phyloP scores from a whole-genome alignment of 37 sponge, comb jelly and placozoan genomes.

The Beroe ovata region DNA sequence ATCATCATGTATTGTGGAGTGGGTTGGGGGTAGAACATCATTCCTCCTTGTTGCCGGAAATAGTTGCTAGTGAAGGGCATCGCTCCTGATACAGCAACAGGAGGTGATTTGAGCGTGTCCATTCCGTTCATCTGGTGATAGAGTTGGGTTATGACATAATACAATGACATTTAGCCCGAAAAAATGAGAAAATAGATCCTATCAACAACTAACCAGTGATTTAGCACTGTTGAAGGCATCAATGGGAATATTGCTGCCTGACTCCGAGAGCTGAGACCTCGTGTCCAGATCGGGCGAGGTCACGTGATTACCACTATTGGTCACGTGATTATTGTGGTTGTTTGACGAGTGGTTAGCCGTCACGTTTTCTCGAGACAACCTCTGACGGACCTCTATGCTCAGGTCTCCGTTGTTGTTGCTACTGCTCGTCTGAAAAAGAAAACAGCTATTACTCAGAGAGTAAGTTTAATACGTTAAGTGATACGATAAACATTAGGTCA shows the following conservation, averaged over 20 bases:
- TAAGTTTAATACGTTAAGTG: no score
- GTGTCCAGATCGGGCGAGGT: constrained; percentile 42
- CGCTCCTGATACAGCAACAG: neutral
- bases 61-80: neutral
- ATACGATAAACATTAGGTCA: no score
- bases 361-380: neutral
- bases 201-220: constrained; percentile 8
- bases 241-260: constrained; percentile 10
- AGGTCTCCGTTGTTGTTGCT: neutral
- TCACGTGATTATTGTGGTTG: neutral
- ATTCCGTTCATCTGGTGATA: constrained; percentile 56
- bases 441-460: no score
- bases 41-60: neutral
- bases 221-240: constrained; percentile 11
- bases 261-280: constrained; percentile 9
- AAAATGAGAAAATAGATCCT: no score
- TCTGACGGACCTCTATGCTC: constrained; percentile 29
- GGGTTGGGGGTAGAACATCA: constrained; percentile 56
- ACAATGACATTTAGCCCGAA: no score
- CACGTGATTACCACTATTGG: constrained; percentile 11
- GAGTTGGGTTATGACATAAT: no score
- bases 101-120: constrained; percentile 25
- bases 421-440: neutral
- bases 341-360: neutral
- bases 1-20: constrained; percentile 41